A percentile compares a stretch with the other conserved stretches of the same genome.
Conservation (phyloP, 2,797 vertebrate genomes). For the Paedocypris micromegethes region DNA sequence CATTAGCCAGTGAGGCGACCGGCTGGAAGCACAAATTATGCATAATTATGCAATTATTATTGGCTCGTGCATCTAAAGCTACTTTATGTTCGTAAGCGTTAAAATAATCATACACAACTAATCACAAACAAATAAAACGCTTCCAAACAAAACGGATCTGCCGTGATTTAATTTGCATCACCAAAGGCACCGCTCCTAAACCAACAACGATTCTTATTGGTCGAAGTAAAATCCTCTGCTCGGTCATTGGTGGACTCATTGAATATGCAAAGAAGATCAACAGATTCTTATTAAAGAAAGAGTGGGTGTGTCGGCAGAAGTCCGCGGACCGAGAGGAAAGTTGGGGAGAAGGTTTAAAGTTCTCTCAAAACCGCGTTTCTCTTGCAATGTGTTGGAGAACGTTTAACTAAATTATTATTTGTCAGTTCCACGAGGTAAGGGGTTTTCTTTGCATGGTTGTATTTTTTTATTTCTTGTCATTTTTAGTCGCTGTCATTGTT, state of each 20-base stretch:
- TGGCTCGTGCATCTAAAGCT: too few species aligned
- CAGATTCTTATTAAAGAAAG: conserved; percentile 54
- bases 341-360: neutral
- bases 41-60: too few species aligned
- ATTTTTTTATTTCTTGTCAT: too few species aligned
- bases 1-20: too few species aligned
- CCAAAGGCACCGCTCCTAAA: conserved; percentile 51
- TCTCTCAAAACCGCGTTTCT: neutral
- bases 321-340: neutral
- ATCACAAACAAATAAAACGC: too few species aligned
- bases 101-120: neutral
- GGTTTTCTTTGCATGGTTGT: neutral
- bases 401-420: conserved; percentile 13
- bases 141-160: too few species aligned
- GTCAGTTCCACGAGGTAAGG: conserved; percentile 68
- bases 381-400: conserved; percentile 6
- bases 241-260: conserved; percentile 50
- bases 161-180: conserved; percentile 32
- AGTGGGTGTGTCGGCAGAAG: neutral
- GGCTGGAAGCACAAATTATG: too few species aligned
- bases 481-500: too few species aligned
- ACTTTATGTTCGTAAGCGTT: too few species aligned
- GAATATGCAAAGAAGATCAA: conserved; percentile 59
- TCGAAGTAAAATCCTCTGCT: rapidly evolving
- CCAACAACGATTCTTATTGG: conserved; percentile 50